A percentile compares a stretch with the other conserved stretches of the same genome.
Conservation (phyloP, 2,113 vertebrate species). For the Coptodon bakossiorum region DNA sequence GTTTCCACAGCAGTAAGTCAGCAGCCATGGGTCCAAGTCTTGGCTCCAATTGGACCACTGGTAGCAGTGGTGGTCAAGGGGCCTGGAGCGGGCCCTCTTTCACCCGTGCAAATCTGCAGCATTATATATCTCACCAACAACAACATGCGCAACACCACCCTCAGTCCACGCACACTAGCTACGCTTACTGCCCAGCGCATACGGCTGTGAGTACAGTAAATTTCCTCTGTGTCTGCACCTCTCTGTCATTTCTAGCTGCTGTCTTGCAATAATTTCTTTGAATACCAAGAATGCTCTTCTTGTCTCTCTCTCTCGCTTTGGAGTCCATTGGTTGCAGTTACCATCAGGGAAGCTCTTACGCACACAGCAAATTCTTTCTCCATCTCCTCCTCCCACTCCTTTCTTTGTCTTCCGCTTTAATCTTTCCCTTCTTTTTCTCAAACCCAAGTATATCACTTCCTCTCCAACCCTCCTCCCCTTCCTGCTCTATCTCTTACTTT, state of each 20-base stretch:
- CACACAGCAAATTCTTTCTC: background rate
- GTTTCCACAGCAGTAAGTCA: conserved; percentile 78
- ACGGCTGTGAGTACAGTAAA: conserved; percentile 75
- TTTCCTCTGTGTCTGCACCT: background rate
- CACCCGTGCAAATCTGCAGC: conserved; percentile 72
- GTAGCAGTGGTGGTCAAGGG: conserved; percentile 60
- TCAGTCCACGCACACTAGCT: conserved; percentile 70
- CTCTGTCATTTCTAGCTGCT: background rate
- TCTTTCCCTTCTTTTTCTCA: background rate
- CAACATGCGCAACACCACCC: conserved; percentile 12
- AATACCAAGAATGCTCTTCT: background rate
- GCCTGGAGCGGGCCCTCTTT: conserved; percentile 71
- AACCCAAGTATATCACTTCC: background rate
- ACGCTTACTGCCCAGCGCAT: conserved; percentile 77
- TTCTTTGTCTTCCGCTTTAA: background rate
- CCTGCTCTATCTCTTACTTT: background rate
- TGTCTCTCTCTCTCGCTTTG: background rate
- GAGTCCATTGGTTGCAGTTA: background rate
- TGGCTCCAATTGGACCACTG: conserved; percentile 75
- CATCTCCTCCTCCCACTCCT: background rate
- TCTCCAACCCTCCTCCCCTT: background rate
- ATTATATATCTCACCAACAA: conserved; percentile 69
- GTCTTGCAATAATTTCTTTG: background rate
- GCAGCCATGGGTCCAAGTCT: conserved; percentile 76
- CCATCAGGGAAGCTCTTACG: background rate